phyloP scores from a whole-genome alignment of 2,888 invertebrate species.

The Trichopria drosophilae region DNA sequence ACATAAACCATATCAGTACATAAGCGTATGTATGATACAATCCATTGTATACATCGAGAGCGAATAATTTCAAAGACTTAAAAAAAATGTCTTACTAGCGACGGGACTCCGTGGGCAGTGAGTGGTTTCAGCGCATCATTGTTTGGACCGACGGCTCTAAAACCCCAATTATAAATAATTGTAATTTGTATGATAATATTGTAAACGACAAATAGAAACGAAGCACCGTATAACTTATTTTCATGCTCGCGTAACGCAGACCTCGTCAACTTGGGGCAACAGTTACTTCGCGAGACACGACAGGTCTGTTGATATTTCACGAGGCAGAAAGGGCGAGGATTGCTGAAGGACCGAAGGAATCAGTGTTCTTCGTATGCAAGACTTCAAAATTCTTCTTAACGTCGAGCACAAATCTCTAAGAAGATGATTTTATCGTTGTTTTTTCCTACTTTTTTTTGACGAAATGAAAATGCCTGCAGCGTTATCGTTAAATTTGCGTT shows the following conservation, averaged over 20 bases:
- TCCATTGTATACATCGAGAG: conserved; percentile 29
- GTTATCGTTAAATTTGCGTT: too few species aligned
- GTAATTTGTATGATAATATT: conserved; percentile 54
- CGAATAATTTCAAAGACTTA: conserved; percentile 29
- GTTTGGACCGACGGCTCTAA: conserved; percentile 50
- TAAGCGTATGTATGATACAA: conserved; percentile 36
- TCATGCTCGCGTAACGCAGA: conserved; percentile 49
- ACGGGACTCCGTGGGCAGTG: conserved; percentile 9
- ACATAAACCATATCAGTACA: conserved; percentile 30
- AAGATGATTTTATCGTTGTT: too few species aligned
- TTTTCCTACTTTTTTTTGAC: too few species aligned
- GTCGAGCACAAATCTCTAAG: too few species aligned
- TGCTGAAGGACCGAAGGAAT: too few species aligned
- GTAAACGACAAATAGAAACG: conserved; percentile 47
- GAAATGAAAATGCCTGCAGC: too few species aligned
- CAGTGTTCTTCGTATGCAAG: too few species aligned
- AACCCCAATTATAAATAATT: conserved; percentile 51
- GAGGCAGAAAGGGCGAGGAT: too few species aligned
- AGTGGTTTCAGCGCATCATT: conserved; percentile 44
- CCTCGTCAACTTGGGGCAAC: conserved; percentile 45
- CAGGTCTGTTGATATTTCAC: conserved; percentile 5
- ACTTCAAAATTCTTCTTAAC: too few species aligned
- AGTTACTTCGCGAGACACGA: conserved; percentile 34
- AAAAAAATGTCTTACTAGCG: conserved; percentile 31
- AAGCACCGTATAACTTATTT: conserved; percentile 53